Base-by-base conservation (phyloP, 64 coral and sea anemone species). In the Montipora efflorescens region DNA sequence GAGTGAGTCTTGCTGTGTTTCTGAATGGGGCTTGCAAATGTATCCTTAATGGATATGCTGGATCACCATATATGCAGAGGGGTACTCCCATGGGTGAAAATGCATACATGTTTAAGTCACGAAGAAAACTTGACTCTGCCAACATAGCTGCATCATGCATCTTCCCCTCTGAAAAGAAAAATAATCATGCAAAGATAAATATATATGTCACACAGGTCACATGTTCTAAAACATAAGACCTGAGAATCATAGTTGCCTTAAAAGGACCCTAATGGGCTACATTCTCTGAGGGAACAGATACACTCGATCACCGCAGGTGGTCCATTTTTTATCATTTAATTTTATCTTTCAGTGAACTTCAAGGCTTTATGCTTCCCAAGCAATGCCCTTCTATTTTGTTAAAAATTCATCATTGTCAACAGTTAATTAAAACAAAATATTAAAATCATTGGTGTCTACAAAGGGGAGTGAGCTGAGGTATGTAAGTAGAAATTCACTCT, bases 41-140 rank as follows among this genome's bases (percentile, higher is more conserved):
- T 81, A 81, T 81, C 79, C 79, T 81, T 81, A 81, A 81, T 81
- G 49, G 79, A 81, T 81, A 81, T 81, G 79, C 79, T 4, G 79
- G 79, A 81, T 81, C 79, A 81, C 79, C 55, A 81, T 81, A 81
- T 81, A 81, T 81, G 79, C 79, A 62, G 79, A 81, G 58, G 58
- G 82, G 82, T 87, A 72, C 45, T 13, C 66, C 84, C 71, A 47
- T 55, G 47, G 61, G 16, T 64, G 46, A 87, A 87, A 85, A 85
- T 85, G 82, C 82, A 44, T 85, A 16, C 67, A 64, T 7, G 28
- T 85, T 71, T 67, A 85, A 71, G 48, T 85, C 84, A 72, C 11
- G 21, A 20, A 87, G 66, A 70, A 87, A 75, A 75, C 66, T 25
- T 87, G 62, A 87, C 70, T 71, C 84, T 48, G 64, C 62, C 45